Percentiles rank a stretch among this genome's conserved stretches.
phyloP scores from a whole-genome alignment of 1,140 invertebrate species.

The Neoseiulus cucumeris region DNA sequence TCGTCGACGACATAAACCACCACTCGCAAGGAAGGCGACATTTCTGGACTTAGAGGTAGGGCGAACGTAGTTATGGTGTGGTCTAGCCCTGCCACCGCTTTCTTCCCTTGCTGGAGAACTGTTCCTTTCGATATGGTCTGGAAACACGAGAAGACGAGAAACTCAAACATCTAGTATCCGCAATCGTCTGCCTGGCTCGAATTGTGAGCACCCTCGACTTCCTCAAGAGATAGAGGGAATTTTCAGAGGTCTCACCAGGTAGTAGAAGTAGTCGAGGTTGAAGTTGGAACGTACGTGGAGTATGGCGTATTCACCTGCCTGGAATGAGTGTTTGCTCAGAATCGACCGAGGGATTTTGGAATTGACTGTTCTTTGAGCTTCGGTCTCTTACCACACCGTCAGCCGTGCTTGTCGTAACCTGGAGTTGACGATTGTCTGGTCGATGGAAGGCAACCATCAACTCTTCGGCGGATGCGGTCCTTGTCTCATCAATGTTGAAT shows the following conservation, averaged over 20 bases:
- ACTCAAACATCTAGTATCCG: no score
- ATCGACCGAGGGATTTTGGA: not conserved
- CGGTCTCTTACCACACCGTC: constrained; percentile 21
- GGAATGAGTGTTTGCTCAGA: not conserved
- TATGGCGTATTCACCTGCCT: constrained; percentile 29
- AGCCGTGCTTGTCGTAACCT: constrained; percentile 26
- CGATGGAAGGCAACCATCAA: constrained; percentile 23
- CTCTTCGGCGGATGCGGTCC: constrained; percentile 21
- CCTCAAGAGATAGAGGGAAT: no score
- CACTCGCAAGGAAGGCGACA: constrained; percentile 38
- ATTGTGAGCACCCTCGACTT: no score
- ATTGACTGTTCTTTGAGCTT: no score
- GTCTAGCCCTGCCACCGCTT: constrained; percentile 20
- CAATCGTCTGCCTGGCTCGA: no score
- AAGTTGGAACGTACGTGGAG: constrained; percentile 33
- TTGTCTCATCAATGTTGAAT: constrained; percentile 24
- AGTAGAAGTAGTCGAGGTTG: constrained; percentile 28
- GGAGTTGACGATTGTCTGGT: constrained; percentile 23
- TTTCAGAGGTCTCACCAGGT: no score
- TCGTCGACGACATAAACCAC: constrained; percentile 34
- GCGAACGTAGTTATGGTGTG: constrained; percentile 28
- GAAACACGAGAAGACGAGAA: not conserved
- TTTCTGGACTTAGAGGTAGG: constrained; percentile 31
- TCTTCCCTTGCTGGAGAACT: constrained; percentile 26
- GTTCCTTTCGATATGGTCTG: constrained; percentile 32